phyloP scores from a whole-genome alignment of 2,113 vertebrate genomes.

The Sorex fumeus region DNA sequence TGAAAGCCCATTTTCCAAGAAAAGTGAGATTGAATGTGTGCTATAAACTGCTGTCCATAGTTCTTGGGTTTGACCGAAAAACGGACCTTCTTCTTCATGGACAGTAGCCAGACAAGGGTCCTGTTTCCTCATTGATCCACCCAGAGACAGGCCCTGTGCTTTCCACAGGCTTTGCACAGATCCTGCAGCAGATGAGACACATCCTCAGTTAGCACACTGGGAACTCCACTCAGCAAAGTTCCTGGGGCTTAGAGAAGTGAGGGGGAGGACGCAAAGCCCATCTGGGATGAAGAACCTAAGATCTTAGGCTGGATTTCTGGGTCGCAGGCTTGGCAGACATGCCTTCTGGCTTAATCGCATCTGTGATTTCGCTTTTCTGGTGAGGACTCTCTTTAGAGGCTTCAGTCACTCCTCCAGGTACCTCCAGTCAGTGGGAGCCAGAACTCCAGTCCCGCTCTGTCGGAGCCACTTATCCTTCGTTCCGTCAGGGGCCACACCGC shows the following conservation, averaged over 20 bases:
- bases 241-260: background rate
- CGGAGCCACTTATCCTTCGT: too few species aligned
- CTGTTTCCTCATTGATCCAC: constrained; percentile 43
- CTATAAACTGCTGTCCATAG: constrained; percentile 41
- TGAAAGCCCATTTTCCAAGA: constrained; percentile 64
- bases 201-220: background rate
- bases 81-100: background rate
- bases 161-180: background rate
- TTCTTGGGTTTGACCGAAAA: background rate
- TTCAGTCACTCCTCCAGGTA: background rate
- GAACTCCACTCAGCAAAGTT: background rate
- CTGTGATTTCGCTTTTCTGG: background rate
- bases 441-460: background rate
- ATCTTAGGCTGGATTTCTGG: too few species aligned
- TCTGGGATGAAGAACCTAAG: too few species aligned
- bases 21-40: constrained; percentile 49
- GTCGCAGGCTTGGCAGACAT: background rate
- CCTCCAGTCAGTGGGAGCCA: background rate
- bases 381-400: background rate
- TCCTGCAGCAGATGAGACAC: background rate
- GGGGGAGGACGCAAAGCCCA: too few species aligned
- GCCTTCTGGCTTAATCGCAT: background rate
- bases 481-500: background rate
- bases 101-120: background rate
- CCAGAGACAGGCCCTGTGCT: background rate